Evolutionary conservation across 2,113 vertebrate genomes (phyloP).

Genomic region (Salvelinus alpinus): DNA sequence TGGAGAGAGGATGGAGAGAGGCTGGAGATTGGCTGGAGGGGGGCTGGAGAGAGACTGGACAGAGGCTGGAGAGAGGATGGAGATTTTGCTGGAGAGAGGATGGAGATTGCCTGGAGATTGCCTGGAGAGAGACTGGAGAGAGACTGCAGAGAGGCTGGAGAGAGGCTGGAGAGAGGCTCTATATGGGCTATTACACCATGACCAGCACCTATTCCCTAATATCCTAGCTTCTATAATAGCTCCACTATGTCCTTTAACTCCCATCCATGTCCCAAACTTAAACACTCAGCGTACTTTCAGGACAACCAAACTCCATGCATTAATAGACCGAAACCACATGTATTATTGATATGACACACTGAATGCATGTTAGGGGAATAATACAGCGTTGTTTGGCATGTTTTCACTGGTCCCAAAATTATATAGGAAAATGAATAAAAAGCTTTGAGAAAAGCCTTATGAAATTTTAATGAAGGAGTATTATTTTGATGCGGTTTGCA

Average conservation of each 20-base stretch:
- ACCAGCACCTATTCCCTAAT: neutral
- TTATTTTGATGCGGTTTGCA: constrained; percentile 47
- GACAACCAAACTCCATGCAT: constrained; percentile 57
- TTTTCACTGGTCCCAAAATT: constrained; percentile 47
- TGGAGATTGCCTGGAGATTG: too few relatives aligned
- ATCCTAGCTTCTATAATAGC: constrained; percentile 34
- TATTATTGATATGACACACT: constrained; percentile 68
- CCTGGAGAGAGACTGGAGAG: too few relatives aligned
- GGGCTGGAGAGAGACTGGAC: too few relatives aligned
- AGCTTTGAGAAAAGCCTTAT: constrained; percentile 49
- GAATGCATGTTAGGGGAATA: constrained; percentile 34
- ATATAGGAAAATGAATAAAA: constrained; percentile 60
- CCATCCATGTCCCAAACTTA: constrained; percentile 26
- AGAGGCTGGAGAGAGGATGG: too few relatives aligned
- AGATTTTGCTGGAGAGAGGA: too few relatives aligned
- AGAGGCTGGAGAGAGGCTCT: too few relatives aligned
- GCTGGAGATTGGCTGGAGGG: too few relatives aligned
- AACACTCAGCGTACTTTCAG: constrained; percentile 54
- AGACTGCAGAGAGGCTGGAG: too few relatives aligned
- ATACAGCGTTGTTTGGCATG: constrained; percentile 17
- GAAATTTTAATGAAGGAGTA: constrained; percentile 55
- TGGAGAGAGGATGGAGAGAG: too few relatives aligned
- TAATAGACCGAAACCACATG: constrained; percentile 63
- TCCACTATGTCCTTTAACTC: constrained; percentile 32
- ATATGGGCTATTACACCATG: neutral